Conservation (phyloP, 2,113 vertebrate genomes). For the Emberiza fucata region DNA sequence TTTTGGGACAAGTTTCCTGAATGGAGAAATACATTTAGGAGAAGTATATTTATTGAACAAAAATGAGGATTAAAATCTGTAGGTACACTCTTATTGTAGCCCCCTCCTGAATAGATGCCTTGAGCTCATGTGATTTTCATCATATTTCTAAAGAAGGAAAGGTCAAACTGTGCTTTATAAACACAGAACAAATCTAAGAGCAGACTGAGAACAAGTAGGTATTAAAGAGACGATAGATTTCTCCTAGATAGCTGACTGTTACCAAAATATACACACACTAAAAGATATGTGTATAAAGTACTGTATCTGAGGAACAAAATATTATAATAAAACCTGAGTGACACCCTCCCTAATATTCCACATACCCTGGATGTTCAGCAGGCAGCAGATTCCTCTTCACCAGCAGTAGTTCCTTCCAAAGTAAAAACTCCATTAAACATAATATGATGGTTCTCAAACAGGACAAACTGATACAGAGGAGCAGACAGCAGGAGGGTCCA, state of each 20-base stretch:
- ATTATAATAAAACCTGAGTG: neutral
- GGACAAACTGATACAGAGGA: neutral
- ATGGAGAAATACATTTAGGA: neutral
- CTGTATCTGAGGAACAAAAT: neutral
- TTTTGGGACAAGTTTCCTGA: neutral
- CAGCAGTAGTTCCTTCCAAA: neutral
- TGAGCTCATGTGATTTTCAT: neutral
- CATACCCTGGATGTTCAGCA: neutral
- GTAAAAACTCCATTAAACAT: neutral
- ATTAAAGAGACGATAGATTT: neutral
- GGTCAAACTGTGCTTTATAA: neutral
- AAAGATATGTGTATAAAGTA: neutral
- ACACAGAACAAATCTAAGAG: neutral
- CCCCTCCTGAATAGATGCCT: neutral
- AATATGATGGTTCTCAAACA: neutral
- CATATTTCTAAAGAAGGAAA: neutral
- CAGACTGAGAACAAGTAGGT: neutral
- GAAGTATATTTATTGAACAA: neutral
- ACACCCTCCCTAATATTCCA: neutral
- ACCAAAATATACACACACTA: neutral
- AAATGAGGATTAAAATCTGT: neutral
- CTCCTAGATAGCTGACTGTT: neutral
- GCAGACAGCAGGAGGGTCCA: neutral
- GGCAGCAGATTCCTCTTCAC: neutral
- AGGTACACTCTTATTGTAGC: neutral